Percentiles rank a stretch among this genome's conserved stretches.
Evolutionary conservation across 1,140 invertebrate genomes (phyloP).

Genomic region (Nasonia giraulti): DNA sequence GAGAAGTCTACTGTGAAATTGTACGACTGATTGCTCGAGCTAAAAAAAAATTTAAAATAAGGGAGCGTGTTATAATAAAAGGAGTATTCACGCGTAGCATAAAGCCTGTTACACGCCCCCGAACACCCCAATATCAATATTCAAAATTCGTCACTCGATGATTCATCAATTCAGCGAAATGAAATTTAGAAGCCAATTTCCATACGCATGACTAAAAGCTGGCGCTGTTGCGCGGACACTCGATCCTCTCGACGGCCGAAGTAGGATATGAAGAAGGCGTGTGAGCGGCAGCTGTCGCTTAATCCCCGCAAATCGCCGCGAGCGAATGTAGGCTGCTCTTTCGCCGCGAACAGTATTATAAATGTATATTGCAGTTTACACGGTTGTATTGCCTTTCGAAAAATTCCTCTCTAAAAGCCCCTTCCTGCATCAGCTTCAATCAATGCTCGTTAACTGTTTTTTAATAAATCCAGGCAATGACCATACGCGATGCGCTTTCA

Average conservation of each 20-base stretch:
- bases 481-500: no score
- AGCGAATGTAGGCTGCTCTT: neutral
- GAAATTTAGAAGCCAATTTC: neutral
- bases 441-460: neutral
- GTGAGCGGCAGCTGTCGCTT: constrained; percentile 11
- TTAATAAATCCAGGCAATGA: neutral
- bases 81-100: no score
- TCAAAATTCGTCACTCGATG: neutral
- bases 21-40: no score
- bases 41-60: no score
- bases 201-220: neutral
- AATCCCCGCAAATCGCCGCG: constrained; percentile 3
- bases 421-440: neutral
- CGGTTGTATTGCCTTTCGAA: no score
- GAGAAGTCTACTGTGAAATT: no score
- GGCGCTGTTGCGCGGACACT: no score
- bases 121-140: neutral
- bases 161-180: neutral
- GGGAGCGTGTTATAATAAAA: no score
- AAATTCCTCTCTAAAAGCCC: no score
- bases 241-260: neutral
- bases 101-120: no score
- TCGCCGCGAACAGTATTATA: neutral
- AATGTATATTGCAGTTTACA: no score
- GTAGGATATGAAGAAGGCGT: neutral